Conservation (phyloP, 2,888 invertebrate genomes). For the Tachystola acroxantha region DNA sequence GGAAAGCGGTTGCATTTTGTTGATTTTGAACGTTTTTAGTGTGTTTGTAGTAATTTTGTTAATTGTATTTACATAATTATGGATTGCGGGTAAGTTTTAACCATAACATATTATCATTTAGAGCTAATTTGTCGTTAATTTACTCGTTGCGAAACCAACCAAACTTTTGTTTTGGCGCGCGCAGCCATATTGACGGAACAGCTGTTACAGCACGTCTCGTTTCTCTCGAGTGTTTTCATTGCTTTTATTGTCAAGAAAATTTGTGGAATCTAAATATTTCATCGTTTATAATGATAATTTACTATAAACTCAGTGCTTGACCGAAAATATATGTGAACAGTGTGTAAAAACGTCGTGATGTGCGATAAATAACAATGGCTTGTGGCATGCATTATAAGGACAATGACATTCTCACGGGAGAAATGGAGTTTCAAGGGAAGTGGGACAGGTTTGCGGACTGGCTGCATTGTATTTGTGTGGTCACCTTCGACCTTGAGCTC, state of each 20-base stretch:
- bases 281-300: slow-evolving; percentile 37
- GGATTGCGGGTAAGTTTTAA: slow-evolving; percentile 46
- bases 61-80: slow-evolving; percentile 22
- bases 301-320: slow-evolving; percentile 24
- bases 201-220: slow-evolving; percentile 55
- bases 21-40: not conserved
- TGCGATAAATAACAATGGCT: slow-evolving; percentile 52
- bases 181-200: slow-evolving; percentile 70
- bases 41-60: not conserved
- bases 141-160: slow-evolving; percentile 10
- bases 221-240: slow-evolving; percentile 50
- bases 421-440: slow-evolving; percentile 58
- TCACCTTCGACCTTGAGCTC: slow-evolving; percentile 98
- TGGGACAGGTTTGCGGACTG: slow-evolving; percentile 93
- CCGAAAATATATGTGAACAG: slow-evolving; percentile 21
- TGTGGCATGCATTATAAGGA: slow-evolving; percentile 55
- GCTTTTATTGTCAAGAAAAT: slow-evolving; percentile 40
- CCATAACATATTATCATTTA: slow-evolving; percentile 5
- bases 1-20: too few relatives aligned
- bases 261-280: slow-evolving; percentile 22
- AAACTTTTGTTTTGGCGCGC: slow-evolving; percentile 67
- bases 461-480: slow-evolving; percentile 98
- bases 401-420: slow-evolving; percentile 49
- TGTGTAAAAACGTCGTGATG: slow-evolving; percentile 25
- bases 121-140: slow-evolving; percentile 6